phyloP scores from a whole-genome alignment of 2,888 invertebrate species.

The Holacanthella duospinosa region DNA sequence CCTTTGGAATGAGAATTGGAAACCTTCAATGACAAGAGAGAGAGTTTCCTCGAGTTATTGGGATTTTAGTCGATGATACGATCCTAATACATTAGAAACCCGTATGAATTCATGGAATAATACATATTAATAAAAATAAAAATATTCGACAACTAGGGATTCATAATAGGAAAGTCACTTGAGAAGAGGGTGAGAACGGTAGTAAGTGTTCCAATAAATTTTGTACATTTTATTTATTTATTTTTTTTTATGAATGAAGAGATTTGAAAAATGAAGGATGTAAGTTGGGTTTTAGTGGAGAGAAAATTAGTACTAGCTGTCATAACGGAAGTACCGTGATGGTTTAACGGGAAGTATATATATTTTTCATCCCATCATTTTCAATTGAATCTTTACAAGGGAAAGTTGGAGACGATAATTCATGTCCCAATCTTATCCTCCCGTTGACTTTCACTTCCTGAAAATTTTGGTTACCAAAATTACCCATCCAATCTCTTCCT shows the following conservation, averaged over 20 bases:
- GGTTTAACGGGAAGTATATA: not conserved
- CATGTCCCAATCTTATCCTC: not conserved
- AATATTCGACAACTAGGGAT: not conserved
- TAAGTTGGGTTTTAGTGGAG: not conserved
- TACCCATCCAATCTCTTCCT: not conserved
- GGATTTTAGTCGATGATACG: no score
- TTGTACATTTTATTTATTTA: no score
- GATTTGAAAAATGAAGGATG: not conserved
- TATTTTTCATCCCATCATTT: not conserved
- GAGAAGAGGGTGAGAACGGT: not conserved
- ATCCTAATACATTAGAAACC: no score
- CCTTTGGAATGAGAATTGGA: no score
- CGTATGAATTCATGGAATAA: no score
- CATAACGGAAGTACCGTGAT: not conserved
- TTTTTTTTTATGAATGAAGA: no score
- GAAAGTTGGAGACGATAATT: conserved; percentile 4
- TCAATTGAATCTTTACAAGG: not conserved
- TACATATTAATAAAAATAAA: not conserved
- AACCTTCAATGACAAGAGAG: no score
- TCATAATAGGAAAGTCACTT: not conserved
- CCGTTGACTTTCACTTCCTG: not conserved
- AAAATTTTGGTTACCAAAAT: not conserved
- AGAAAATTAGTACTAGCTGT: conserved; percentile 4
- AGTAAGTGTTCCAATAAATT: not conserved
- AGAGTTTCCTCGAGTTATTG: no score